Base-by-base conservation (phyloP, 2,797 vertebrate genomes). In the Euthynnus affinis region DNA sequence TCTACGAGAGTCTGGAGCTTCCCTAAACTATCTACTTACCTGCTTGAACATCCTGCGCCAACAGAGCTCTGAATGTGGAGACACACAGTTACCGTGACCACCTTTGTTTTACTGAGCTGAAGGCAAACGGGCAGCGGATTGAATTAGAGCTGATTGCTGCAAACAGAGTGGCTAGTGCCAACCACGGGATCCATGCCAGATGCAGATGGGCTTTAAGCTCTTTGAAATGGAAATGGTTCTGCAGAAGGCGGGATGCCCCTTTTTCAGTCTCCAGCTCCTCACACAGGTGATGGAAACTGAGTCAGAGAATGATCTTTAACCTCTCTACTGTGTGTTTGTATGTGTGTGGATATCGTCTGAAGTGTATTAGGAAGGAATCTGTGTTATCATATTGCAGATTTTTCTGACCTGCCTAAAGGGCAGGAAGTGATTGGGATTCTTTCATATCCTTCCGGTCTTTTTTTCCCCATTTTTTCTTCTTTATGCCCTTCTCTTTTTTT, bases 181-280 rank as follows among this genome's bases (percentile, higher is more conserved):
- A 42, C 20, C 7, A 6, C 25, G n/a, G 78, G 71, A 86, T 75
- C 53, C 23, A 20, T 65, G 86, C 82, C 80, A 85, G 67, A 88
- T 89, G 73, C 87, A 80, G 80, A 83, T 78, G 56, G 55, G 66
- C 40, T 71, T 57, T 69, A 15, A 83, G 68, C 83, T 84, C 72
- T 91, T 87, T 91, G 89, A 91, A 91, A 89, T 92, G 88, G 82
- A 87, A 91, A 92, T 89, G 76, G 14, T 58, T 2, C 77, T 58
- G 89, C 76, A 18, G 76, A 71, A 84, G 65, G 55, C 29, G 5
- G 76, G 62, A 57, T 70, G 79, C 66, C 65, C 44, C 44, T 84
- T 80, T 81, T 57, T 85, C 20, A 20, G 56, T 67, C 59, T 83
- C 75, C 57, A 13, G 64, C 52, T 77, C 46, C 61, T 74, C 13